Conservation (phyloP, 2,797 vertebrate species). For the Phoxinus dragarum region DNA sequence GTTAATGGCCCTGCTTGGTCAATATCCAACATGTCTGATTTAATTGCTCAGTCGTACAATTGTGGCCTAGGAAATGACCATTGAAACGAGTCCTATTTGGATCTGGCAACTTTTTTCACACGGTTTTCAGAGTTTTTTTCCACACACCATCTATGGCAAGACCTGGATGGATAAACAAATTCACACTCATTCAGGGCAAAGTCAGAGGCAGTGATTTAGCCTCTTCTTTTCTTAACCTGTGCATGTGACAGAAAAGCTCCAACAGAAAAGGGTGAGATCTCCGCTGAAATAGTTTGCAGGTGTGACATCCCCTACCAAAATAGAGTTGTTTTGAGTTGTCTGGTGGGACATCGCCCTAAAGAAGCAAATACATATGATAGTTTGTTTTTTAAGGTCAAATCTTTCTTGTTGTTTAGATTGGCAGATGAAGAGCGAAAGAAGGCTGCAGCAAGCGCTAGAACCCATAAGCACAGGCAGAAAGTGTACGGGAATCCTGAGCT, state of each 20-base stretch:
- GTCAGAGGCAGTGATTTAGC: neutral
- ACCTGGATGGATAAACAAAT: neutral
- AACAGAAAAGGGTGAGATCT: conserved; percentile 4
- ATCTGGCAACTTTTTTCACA: neutral
- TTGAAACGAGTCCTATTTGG: neutral
- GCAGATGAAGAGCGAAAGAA: conserved; percentile 29
- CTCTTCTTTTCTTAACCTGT: neutral
- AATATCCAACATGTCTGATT: neutral
- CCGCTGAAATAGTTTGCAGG: neutral
- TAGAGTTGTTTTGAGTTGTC: neutral
- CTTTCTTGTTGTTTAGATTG: conserved; percentile 38
- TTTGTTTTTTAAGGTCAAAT: neutral
- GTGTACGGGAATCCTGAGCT: conserved; percentile 47
- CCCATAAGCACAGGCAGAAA: conserved; percentile 48
- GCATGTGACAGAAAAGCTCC: neutral
- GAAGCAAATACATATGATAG: neutral
- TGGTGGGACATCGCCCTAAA: neutral
- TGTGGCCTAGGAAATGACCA: neutral
- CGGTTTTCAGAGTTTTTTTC: neutral
- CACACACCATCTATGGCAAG: neutral
- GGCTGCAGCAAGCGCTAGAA: conserved; percentile 40
- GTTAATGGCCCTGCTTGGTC: neutral
- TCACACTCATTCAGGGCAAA: neutral
- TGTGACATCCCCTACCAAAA: neutral
- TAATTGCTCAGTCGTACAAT: neutral